A percentile compares a stretch with the other conserved stretches of the same genome.
Evolutionary conservation across 2,888 invertebrate genomes (phyloP).

Genomic region (Callyntrura sp.): DNA sequence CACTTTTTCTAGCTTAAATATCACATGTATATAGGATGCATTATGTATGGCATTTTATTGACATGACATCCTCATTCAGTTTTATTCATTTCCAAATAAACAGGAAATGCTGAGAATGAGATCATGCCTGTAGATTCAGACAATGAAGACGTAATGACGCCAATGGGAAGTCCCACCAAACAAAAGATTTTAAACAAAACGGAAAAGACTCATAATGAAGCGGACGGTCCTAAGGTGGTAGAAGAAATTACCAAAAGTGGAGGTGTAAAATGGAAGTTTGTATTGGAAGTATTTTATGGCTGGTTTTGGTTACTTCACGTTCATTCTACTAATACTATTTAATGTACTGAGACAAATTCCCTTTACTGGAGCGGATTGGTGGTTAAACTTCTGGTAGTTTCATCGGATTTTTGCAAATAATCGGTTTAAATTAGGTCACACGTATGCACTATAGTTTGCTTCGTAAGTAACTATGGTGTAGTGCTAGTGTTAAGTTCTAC

Average conservation of each 20-base stretch:
- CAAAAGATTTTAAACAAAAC: constrained; percentile 53
- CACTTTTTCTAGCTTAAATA: no score
- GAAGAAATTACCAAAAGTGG: constrained; percentile 90
- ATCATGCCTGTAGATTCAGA: constrained; percentile 47
- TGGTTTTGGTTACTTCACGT: constrained; percentile 87
- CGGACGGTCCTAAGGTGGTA: constrained; percentile 87
- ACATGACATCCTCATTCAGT: no score
- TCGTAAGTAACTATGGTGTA: no score
- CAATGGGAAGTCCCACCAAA: constrained; percentile 49
- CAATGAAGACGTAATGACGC: constrained; percentile 40
- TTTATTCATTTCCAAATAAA: neutral
- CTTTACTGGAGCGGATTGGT: constrained; percentile 91
- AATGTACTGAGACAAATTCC: constrained; percentile 89
- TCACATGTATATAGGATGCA: no score
- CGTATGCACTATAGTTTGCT: no score
- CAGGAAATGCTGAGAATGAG: constrained; percentile 54
- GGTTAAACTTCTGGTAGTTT: constrained; percentile 90
- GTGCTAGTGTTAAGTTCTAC: no score
- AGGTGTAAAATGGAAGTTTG: constrained; percentile 87
- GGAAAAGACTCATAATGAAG: constrained; percentile 73
- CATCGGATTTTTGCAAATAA: constrained; percentile 7
- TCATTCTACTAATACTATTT: constrained; percentile 86
- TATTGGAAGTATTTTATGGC: constrained; percentile 90
- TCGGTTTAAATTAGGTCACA: no score
- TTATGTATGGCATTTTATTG: no score